Evolutionary conservation across 2,797 vertebrate species (phyloP), one percentile per base, ranked within the genome.

Genomic region (Vipera ursinii): DNA sequence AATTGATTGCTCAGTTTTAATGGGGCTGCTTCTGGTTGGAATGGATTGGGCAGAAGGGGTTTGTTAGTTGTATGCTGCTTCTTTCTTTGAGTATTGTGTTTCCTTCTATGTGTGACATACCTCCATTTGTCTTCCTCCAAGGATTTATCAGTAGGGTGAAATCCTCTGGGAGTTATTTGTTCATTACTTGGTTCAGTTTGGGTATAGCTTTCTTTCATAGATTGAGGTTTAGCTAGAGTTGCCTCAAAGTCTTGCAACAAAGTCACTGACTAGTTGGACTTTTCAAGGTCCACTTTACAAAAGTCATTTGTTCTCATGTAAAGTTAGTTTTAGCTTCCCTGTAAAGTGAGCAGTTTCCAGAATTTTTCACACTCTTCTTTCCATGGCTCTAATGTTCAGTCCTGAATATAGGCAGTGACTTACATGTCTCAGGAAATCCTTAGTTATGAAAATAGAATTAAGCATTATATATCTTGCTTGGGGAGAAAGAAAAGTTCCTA

Each of bases 401-500:
- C 32, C 4, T 88, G 86, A n/a, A 24, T 57, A 17, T 82, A 57
- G 44, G 44, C 55, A 51, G 56, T 28, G 86, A 28, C 51, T 87
- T 87, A 22, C 85, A 88, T 60, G 10, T 55, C n/a, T 87, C 51
- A 55, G 53, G 48, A 57, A 86, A 89, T n/a, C 5, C n/a, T 57
- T 24, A 73, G 51, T 88, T 53, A 17, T 93, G 53, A 88, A 88
- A 88, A 89, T n/a, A 85, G 48, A 73, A 59, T 88, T 91, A 48
- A 93, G 82, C 15, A 12, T 26, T 10, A 86, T 55, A 57, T 90
- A 73, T 90, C 38, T 59, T 61, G 86, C 24, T 44, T 91, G 15
- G n/a, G 56, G 86, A 55, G 10, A 26, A 91, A 91, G 60, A 26
- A 51, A 60, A 91, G 88, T 56, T 82, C 48, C 0, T 0, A 7